Evolutionary conservation across 1,140 invertebrate species (phyloP).

Genomic region (Hesperophylax magnus): DNA sequence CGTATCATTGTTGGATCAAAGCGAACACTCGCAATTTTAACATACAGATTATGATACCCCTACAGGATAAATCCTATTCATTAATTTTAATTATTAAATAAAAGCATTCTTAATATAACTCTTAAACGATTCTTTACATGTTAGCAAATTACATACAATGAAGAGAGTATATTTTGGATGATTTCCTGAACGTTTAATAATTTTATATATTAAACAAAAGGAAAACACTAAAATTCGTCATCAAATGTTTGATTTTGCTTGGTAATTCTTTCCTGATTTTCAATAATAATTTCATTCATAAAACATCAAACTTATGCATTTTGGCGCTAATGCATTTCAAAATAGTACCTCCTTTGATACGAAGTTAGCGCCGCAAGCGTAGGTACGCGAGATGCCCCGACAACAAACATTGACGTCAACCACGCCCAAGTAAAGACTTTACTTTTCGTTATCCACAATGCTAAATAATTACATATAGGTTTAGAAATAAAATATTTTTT

Average conservation of each 20-base stretch:
- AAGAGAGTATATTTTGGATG: constrained; percentile 26
- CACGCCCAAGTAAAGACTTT: constrained; percentile 24
- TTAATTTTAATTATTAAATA: constrained; percentile 24
- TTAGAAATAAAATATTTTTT: too few relatives aligned
- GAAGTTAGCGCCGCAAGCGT: constrained; percentile 44
- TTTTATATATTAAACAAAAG: constrained; percentile 40
- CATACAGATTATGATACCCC: not conserved
- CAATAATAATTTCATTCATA: not conserved
- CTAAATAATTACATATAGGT: too few relatives aligned
- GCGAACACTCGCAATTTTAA: constrained; percentile 35
- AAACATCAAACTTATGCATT: not conserved
- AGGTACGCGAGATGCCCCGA: constrained; percentile 38
- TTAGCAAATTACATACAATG: not conserved
- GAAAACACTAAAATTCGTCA: not conserved
- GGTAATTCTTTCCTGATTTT: not conserved
- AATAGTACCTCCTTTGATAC: constrained; percentile 47
- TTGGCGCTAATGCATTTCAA: constrained; percentile 45
- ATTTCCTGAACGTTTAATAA: constrained; percentile 42
- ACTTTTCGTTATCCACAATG: not conserved
- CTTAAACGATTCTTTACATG: not conserved
- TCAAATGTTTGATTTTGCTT: not conserved
- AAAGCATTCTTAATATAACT: not conserved
- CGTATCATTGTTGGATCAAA: constrained; percentile 38
- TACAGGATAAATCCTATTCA: not conserved
- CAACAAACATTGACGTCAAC: constrained; percentile 25